Conservation (phyloP, 2,797 vertebrate species). For the Sandelia bainsii region DNA sequence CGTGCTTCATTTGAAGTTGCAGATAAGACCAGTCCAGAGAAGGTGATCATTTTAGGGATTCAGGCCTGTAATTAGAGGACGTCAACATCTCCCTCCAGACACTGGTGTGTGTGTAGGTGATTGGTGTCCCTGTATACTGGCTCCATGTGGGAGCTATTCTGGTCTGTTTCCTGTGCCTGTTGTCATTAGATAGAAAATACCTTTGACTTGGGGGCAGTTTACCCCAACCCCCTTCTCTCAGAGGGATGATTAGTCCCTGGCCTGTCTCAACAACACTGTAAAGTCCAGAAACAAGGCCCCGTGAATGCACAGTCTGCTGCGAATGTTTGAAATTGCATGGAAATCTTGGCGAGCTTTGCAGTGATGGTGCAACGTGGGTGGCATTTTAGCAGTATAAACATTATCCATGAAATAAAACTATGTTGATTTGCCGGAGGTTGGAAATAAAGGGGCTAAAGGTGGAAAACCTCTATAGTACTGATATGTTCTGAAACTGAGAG, state of each 20-base stretch:
- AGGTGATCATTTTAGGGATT: slow-evolving; percentile 74
- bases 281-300: slow-evolving; percentile 43
- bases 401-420: slow-evolving; percentile 26
- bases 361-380: slow-evolving; percentile 2
- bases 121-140: slow-evolving; percentile 79
- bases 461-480: neutral
- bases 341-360: slow-evolving; percentile 6
- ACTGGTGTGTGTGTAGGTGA: slow-evolving; percentile 50
- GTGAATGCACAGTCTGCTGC: slow-evolving; percentile 25
- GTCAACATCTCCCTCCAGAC: slow-evolving; percentile 56
- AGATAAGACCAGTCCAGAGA: slow-evolving; percentile 62
- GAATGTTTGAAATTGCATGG: slow-evolving; percentile 5
- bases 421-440: slow-evolving; percentile 20
- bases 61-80: slow-evolving; percentile 77
- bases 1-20: slow-evolving; percentile 69
- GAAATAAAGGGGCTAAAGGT: slow-evolving; percentile 20
- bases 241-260: slow-evolving; percentile 74
- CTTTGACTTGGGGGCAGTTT: slow-evolving; percentile 73
- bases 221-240: slow-evolving; percentile 60
- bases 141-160: slow-evolving; percentile 84
- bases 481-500: slow-evolving; percentile 34
- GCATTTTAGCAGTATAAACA: slow-evolving; percentile 1
- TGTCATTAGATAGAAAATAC: slow-evolving; percentile 79
- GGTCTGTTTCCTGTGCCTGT: slow-evolving; percentile 75
- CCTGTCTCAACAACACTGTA: slow-evolving; percentile 52